A percentile compares a stretch with the other conserved stretches of the same genome.
These are phyloP conservation scores for Dorcus hopei DNA, from an alignment of 2,888 invertebrate genomes.

Conservation along the genomic window DNA sequence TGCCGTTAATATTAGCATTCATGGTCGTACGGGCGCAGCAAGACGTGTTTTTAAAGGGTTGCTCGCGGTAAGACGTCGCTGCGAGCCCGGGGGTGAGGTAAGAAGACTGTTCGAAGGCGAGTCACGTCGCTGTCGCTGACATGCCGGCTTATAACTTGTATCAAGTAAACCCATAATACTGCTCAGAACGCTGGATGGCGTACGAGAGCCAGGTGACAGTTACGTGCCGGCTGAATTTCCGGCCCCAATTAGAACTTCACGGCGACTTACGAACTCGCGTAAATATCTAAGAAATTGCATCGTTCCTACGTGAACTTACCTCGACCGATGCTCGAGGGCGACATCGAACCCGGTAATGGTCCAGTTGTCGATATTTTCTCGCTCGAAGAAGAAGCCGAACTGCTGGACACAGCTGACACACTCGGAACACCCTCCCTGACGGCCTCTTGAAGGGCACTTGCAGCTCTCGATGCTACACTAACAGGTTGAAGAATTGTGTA, in stretches of 20 bases:
- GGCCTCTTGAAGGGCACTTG: conserved; percentile 74
- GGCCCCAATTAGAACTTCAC: conserved; percentile 37
- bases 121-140: conserved; percentile 44
- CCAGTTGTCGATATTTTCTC: conserved; percentile 32
- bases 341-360: conserved; percentile 55
- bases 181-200: conserved; percentile 37
- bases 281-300: conserved; percentile 1
- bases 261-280: conserved; percentile 18
- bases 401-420: conserved; percentile 55
- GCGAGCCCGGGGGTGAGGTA: conserved; percentile 23
- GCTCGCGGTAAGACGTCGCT: conserved; percentile 20
- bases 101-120: conserved; percentile 41
- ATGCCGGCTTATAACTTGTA: conserved; percentile 47
- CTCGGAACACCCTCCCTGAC: conserved; percentile 64
- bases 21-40: conserved; percentile 12
- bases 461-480: conserved; percentile 74
- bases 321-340: conserved; percentile 74
- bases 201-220: conserved; percentile 42
- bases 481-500: conserved; percentile 86
- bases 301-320: conserved; percentile 53
- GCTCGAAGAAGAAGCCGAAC: conserved; percentile 34
- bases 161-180: conserved; percentile 45
- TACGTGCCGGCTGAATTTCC: conserved; percentile 39
- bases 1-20: conserved; percentile 13
- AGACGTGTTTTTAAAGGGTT: conserved; percentile 36